Conservation (phyloP, 2,888 invertebrate species). For the Sesia apiformis region DNA sequence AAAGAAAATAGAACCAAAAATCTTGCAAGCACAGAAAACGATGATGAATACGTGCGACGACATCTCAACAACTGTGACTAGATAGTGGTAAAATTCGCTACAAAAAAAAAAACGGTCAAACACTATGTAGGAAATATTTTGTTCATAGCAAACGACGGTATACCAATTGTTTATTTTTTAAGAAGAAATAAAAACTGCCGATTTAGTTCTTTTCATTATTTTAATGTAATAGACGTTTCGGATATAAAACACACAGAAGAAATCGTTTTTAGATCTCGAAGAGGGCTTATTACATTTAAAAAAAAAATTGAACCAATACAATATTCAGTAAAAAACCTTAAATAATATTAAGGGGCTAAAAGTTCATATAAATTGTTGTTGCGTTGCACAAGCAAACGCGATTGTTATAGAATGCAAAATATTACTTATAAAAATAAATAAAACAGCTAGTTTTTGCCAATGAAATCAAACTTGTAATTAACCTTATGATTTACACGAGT, state of each 20-base stretch:
- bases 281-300: too few species aligned
- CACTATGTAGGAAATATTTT: conserved; percentile 1
- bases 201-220: not conserved
- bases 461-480: too few species aligned
- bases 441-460: too few species aligned
- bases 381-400: too few species aligned
- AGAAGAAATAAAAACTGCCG: not conserved
- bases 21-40: not conserved
- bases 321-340: too few species aligned
- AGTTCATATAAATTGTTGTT: too few species aligned
- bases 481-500: too few species aligned
- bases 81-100: conserved; percentile 1
- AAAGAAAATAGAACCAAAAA: not conserved
- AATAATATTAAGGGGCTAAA: too few species aligned
- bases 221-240: not conserved
- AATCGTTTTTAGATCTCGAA: too few species aligned
- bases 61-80: not conserved
- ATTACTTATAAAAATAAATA: too few species aligned
- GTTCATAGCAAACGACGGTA: not conserved
- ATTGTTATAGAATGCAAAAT: too few species aligned
- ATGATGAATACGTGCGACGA: not conserved
- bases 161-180: not conserved
- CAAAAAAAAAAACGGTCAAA: conserved; percentile 1
- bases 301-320: too few species aligned
- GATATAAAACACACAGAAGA: not conserved